Evolutionary conservation across 2,113 vertebrate genomes (phyloP), one percentile per base, ranked within the genome.

Genomic region (Rhadina sibilatrix): DNA sequence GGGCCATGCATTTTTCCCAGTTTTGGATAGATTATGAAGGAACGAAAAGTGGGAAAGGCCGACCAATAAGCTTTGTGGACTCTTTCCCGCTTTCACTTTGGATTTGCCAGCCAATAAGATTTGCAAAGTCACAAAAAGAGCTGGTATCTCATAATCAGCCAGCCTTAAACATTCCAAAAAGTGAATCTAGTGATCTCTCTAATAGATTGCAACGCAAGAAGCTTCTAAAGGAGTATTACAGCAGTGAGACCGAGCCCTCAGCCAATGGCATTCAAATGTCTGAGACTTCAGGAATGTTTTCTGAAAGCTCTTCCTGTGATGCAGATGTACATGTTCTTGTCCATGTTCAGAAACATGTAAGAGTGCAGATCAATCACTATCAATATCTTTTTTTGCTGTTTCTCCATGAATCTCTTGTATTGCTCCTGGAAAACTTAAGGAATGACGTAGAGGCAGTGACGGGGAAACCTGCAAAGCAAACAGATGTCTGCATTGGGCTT

Each of bases 11-110:
- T 95, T 99, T 99, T 94, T 98, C 99, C 50, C 99, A 99, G 86
- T 99, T 99, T 97, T 99, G 99, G 99, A 97, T 99, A 89, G 99
- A 99, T 97, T 99, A 98, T 1, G 99, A 99, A 96, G 99, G 99
- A 72, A 98, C 95, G 2, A 98, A 98, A 27, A 98, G 98, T 42
- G 98, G 99, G 11, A 99, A 98, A 90, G 99, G 99, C 23, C 96
- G 99, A 18, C 99, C 99, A 6, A 11, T 99, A 95, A 98, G 98
- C 49, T 99, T 99, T 72, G 98, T 99, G 64, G 99, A 99, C 93
- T 98, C 99, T 22, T 99, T 99, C 83, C 99, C 99, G 1, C 98
- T 99, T 69, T 99, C 99, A 2, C 37, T 99, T 93, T 99, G 99
- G 99, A 98, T 99, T 35, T 99, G 99, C 96, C 99, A 99, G 95